Percentiles rank a stretch among this genome's conserved stretches.
Evolutionary conservation across 1,140 invertebrate species (phyloP).

Genomic region (Thaumatotibia leucotreta): DNA sequence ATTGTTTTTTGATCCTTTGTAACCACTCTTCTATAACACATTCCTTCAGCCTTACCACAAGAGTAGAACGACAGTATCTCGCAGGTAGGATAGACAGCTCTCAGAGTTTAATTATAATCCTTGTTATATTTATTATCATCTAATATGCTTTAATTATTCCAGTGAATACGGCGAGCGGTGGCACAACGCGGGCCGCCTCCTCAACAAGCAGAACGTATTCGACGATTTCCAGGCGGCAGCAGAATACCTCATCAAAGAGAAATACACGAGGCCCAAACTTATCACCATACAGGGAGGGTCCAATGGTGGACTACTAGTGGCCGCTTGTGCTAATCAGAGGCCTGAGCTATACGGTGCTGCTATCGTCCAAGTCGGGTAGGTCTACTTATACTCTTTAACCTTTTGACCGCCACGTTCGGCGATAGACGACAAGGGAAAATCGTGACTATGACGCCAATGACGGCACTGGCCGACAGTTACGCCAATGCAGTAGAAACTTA

Average conservation of each 20-base stretch:
- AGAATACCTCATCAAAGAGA: slow-evolving; percentile 90
- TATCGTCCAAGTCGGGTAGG: slow-evolving; percentile 94
- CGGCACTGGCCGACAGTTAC: too few relatives aligned
- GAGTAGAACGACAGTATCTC: too few relatives aligned
- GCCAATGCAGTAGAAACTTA: too few relatives aligned
- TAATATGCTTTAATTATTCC: slow-evolving; percentile 17
- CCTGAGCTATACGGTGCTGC: slow-evolving; percentile 96
- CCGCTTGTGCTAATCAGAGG: slow-evolving; percentile 94
- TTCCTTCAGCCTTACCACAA: too few relatives aligned
- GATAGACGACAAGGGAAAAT: too few relatives aligned
- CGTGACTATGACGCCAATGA: too few relatives aligned
- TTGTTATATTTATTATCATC: too few relatives aligned
- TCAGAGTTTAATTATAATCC: too few relatives aligned
- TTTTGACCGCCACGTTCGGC: too few relatives aligned
- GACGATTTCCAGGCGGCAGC: slow-evolving; percentile 97
- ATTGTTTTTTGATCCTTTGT: too few relatives aligned
- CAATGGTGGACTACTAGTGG: slow-evolving; percentile 97
- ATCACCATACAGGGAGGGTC: slow-evolving; percentile 95
- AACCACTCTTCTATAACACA: too few relatives aligned
- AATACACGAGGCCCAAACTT: slow-evolving; percentile 87
- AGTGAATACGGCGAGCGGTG: slow-evolving; percentile 98
- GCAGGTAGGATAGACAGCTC: too few relatives aligned
- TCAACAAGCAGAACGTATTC: slow-evolving; percentile 98
- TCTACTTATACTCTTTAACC: not conserved
- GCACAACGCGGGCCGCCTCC: slow-evolving; percentile 94